Evolutionary conservation across 2,888 invertebrate species (phyloP).

Genomic region (Mythimna ferrago): DNA sequence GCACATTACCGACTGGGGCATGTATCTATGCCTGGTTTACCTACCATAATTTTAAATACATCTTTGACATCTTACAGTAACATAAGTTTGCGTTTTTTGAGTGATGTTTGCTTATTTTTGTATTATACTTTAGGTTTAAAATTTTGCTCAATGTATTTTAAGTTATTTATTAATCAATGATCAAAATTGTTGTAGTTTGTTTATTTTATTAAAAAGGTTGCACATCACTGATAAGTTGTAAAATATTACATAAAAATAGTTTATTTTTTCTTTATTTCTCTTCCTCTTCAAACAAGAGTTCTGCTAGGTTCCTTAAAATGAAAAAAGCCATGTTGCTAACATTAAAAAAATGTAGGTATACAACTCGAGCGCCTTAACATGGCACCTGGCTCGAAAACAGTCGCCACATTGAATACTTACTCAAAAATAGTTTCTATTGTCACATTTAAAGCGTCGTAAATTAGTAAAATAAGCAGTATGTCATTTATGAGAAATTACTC

Average conservation of each 20-base stretch:
- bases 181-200: constrained; percentile 43
- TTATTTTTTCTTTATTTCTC: not conserved
- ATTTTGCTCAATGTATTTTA: constrained; percentile 70
- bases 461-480: no score
- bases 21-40: no score
- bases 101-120: constrained; percentile 37
- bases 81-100: constrained; percentile 16
- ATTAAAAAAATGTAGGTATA: not conserved
- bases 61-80: constrained; percentile 20
- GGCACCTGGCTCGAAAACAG: no score
- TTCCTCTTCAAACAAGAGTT: no score
- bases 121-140: constrained; percentile 53
- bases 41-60: not conserved
- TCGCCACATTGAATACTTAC: no score
- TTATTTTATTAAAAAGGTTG: constrained; percentile 39
- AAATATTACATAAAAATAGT: not conserved
- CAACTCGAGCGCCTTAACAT: no score
- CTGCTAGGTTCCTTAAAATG: not conserved
- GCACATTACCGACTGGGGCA: no score
- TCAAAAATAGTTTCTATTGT: no score
- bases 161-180: constrained; percentile 63
- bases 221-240: constrained; percentile 37
- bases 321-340: not conserved
- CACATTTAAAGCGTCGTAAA: no score
- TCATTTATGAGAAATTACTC: no score